Evolutionary conservation across 2,888 invertebrate species (phyloP).

Genomic region (Hydraecia micacea): DNA sequence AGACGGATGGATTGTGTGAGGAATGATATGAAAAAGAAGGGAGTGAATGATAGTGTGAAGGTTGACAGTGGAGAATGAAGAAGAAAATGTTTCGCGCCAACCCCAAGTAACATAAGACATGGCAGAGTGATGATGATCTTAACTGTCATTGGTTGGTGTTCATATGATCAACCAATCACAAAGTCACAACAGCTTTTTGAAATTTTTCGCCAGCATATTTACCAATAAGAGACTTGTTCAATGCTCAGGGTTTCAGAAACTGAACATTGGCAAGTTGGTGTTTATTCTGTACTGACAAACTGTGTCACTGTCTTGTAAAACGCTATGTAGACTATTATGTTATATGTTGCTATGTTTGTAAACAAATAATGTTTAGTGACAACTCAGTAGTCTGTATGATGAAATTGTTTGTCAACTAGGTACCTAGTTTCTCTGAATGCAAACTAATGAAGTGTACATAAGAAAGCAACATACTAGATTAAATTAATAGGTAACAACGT

Average conservation of each 20-base stretch:
- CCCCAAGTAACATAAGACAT: no score
- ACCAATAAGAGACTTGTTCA: not conserved
- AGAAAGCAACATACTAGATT: slow-evolving; percentile 13
- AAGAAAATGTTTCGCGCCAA: no score
- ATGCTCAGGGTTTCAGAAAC: no score
- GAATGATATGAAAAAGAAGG: not conserved
- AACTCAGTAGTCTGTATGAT: not conserved
- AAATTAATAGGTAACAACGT: not conserved
- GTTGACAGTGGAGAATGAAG: no score
- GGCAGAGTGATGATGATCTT: not conserved
- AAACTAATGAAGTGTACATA: not conserved
- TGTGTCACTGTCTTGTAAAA: not conserved
- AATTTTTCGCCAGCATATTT: not conserved
- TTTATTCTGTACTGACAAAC: not conserved
- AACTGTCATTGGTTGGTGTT: not conserved
- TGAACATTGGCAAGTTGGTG: not conserved
- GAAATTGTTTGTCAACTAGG: slow-evolving; percentile 24
- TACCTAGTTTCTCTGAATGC: not conserved
- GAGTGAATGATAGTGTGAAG: no score
- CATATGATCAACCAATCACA: not conserved
- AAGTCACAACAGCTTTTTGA: not conserved
- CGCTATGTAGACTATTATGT: not conserved
- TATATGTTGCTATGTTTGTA: not conserved
- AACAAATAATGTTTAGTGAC: not conserved
- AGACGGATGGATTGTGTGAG: not conserved